Evolutionary conservation across 2,797 vertebrate species (phyloP).

Genomic region (Galago senegalensis): DNA sequence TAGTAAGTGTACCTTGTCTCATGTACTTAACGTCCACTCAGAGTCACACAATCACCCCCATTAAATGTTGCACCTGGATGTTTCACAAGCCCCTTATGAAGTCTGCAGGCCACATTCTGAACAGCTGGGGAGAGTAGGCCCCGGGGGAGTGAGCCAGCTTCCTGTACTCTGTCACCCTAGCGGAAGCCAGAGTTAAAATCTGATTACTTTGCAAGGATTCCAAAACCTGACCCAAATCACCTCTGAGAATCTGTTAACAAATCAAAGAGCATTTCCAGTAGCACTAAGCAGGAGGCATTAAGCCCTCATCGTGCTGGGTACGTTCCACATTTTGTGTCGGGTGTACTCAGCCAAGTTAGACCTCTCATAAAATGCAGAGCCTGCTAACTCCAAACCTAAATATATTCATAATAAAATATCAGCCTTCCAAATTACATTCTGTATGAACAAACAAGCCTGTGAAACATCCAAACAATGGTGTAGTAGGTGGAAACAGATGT

Average conservation of each 20-base stretch:
- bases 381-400: neutral
- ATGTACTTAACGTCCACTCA: neutral
- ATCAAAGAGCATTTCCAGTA: conserved; percentile 27
- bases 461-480: conserved; percentile 59
- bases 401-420: conserved; percentile 24
- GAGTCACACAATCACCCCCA: conserved; percentile 16
- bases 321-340: neutral
- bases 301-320: neutral
- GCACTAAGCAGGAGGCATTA: neutral
- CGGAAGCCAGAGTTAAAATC: conserved; percentile 70
- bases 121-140: neutral
- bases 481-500: conserved; percentile 76
- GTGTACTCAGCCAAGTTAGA: conserved; percentile 11
- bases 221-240: conserved; percentile 46
- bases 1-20: neutral
- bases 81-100: neutral
- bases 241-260: neutral
- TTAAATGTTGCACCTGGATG: neutral
- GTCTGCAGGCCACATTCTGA: neutral
- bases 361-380: neutral
- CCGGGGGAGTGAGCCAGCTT: conserved; percentile 8
- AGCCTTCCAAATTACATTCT: conserved; percentile 48
- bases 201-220: conserved; percentile 57
- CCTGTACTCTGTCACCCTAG: conserved; percentile 52
- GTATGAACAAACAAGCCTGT: conserved; percentile 65